phyloP scores from a whole-genome alignment of 2,797 vertebrate species.

The Gambusia yucatana region DNA sequence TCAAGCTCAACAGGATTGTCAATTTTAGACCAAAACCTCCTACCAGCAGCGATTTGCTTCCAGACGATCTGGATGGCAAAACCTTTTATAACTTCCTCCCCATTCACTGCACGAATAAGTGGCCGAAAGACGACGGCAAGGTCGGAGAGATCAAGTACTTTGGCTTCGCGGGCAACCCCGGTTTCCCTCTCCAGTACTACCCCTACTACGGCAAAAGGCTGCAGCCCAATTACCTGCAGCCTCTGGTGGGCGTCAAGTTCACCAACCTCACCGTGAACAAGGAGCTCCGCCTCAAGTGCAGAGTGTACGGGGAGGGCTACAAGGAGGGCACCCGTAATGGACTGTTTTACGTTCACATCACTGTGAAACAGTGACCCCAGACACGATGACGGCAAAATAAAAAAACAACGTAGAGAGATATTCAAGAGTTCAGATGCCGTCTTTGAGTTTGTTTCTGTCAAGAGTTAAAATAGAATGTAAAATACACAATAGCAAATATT shows the following conservation, averaged over 20 bases:
- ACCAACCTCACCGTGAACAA: conserved; percentile 82
- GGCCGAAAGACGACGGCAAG: conserved; percentile 82
- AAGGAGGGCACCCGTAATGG: conserved; percentile 97
- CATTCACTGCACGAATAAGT: conserved; percentile 89
- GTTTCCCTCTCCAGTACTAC: conserved; percentile 96
- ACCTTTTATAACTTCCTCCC: conserved; percentile 81
- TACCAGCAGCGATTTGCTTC: conserved; percentile 68
- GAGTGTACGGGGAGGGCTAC: conserved; percentile 87
- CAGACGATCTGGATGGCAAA: conserved; percentile 53
- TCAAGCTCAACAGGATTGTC: conserved; percentile 95
- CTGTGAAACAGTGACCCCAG: conserved; percentile 90
- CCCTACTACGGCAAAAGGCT: conserved; percentile 94
- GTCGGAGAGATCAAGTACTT: conserved; percentile 85
- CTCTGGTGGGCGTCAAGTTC: conserved; percentile 93
- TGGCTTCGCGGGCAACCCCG: conserved; percentile 71
- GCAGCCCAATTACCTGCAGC: conserved; percentile 92
- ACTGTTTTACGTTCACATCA: conserved; percentile 95
- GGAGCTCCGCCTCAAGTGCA: conserved; percentile 93
- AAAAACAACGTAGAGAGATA: conserved; percentile 68
- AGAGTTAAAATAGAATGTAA: conserved; percentile 95
- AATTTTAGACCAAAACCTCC: conserved; percentile 91
- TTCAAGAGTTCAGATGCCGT: conserved; percentile 81
- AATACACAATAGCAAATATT: conserved; percentile 98
- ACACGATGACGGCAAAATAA: conserved; percentile 77
- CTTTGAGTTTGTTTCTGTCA: conserved; percentile 81